Evolutionary conservation across 2,888 invertebrate genomes (phyloP), one percentile per base, ranked within the genome.

Genomic region (Heliconius ismenius): DNA sequence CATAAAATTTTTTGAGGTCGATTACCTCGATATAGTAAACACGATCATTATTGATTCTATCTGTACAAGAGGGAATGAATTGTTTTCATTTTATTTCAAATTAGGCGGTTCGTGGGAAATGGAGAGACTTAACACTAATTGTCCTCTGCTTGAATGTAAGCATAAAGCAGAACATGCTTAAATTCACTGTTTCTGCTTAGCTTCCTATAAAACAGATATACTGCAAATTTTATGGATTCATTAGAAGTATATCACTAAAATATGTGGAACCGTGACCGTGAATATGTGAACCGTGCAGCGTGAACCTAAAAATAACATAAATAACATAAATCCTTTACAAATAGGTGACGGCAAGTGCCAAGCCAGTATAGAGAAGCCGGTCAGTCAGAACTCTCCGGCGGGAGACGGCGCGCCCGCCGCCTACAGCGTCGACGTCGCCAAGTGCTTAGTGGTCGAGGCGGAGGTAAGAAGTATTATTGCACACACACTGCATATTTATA

Each of bases 261-360:
- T 21, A 11, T 3, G 18, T 18, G 7, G 4, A 18, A 49, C n/a
- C n/a, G n/a, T n/a, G n/a, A n/a, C n/a, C n/a, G n/a, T n/a, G n/a
- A n/a, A n/a, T n/a, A n/a, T n/a, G n/a, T n/a, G n/a, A n/a, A n/a
- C n/a, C n/a, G n/a, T 49, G 21, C 49, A 21, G 18, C 21, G 7
- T 49, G 18, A 49, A 21, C 2, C 18, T 43, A 43, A 18, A 1
- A 54, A n/a, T 4, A 58, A 3, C 13, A 13, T 43, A 43, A 43
- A 43, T 11, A 10, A 13, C 2, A n/a, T n/a, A 58, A 58, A 58
- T 62, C 3, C 0, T 62, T 62, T 26, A 24, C 24, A 2, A 4
- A 26, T 80, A 90, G 93, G 93, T 60, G 93, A 93, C 78, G 90
- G 92, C 18, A 89, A 86, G 43, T 81, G 83, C 0, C 89, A 90